phyloP scores from a whole-genome alignment of 2,113 vertebrate species.

The Phylloscopus whistleri region DNA sequence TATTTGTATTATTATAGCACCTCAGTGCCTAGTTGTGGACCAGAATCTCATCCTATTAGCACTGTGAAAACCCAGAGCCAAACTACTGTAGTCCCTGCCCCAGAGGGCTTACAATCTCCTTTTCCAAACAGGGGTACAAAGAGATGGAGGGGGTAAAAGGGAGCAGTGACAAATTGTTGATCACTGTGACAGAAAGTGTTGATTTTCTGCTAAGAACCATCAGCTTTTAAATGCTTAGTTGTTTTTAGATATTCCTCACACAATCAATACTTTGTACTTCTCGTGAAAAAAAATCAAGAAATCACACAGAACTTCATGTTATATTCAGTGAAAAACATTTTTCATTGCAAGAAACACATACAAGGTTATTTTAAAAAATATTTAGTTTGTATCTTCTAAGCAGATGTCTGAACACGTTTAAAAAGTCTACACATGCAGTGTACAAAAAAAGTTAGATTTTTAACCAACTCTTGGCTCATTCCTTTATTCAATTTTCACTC shows the following conservation, averaged over 20 bases:
- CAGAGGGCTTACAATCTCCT: constrained; percentile 37
- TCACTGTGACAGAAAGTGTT: rapidly evolving
- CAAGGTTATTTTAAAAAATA: not conserved
- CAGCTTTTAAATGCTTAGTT: not conserved
- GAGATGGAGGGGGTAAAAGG: not conserved
- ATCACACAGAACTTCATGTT: not conserved
- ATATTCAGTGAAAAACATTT: constrained; percentile 30
- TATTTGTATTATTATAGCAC: constrained; percentile 45
- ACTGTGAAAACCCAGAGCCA: constrained; percentile 21
- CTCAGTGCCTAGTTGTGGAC: constrained; percentile 16
- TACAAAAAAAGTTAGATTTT: not conserved
- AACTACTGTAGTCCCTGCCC: constrained; percentile 3
- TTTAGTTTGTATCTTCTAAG: not conserved
- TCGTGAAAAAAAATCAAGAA: not conserved
- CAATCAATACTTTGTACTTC: not conserved
- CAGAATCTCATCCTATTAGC: constrained; percentile 11
- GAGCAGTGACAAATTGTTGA: not conserved
- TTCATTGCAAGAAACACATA: constrained; percentile 3
- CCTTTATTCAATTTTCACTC: not conserved
- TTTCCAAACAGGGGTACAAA: not conserved
- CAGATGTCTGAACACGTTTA: not conserved
- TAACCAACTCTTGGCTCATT: not conserved
- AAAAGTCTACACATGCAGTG: not conserved
- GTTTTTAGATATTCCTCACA: not conserved
- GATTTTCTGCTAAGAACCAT: not conserved